Percentiles rank a stretch among this genome's conserved stretches.
Evolutionary conservation across 2,797 vertebrate species (phyloP).

Genomic region (Pyrocephalus nanus): DNA sequence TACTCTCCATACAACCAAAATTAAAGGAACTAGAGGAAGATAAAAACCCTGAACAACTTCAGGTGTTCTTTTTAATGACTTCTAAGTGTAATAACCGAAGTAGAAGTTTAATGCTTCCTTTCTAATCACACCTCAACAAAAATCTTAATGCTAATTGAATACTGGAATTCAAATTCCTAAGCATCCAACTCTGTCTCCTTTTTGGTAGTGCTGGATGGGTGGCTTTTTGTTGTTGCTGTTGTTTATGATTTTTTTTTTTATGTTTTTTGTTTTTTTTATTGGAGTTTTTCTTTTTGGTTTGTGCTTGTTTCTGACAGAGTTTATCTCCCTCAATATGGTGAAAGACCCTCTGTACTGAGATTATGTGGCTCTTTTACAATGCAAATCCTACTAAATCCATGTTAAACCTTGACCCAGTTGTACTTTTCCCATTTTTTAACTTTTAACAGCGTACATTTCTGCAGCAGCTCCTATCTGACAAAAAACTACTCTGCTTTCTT

Average conservation of each 20-base stretch:
- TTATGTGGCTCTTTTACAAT: neutral
- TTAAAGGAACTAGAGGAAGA: neutral
- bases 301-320: neutral
- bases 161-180: neutral
- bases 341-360: neutral
- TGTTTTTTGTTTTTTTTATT: neutral
- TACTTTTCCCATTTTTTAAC: neutral
- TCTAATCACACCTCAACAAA: neutral
- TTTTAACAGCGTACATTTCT: neutral
- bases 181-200: neutral
- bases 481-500: neutral
- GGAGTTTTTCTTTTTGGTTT: neutral
- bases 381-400: neutral
- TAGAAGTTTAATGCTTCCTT: conserved; percentile 7
- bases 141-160: neutral
- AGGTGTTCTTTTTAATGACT: conserved; percentile 1
- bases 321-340: neutral
- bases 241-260: neutral
- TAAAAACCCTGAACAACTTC: neutral
- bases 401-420: neutral
- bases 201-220: neutral
- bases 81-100: neutral
- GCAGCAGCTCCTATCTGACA: neutral
- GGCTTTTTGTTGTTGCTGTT: too few relatives aligned
- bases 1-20: neutral